Evolutionary conservation across 2,797 vertebrate genomes (phyloP).

Genomic region (Sebastes hopkinsi): DNA sequence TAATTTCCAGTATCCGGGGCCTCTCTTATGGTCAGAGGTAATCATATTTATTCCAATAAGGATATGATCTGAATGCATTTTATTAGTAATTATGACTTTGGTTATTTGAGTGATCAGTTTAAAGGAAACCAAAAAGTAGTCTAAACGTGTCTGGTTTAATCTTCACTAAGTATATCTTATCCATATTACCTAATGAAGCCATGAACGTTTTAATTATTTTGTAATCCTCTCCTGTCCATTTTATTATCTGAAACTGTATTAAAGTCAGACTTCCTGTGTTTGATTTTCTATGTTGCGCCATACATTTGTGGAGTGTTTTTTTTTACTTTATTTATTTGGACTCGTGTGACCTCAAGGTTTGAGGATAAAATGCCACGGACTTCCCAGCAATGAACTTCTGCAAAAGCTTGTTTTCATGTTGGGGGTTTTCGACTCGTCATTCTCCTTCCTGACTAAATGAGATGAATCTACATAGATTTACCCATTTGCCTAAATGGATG

Average conservation of each 20-base stretch:
- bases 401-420: too few relatives aligned
- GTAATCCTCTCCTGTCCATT: not conserved
- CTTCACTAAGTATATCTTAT: too few relatives aligned
- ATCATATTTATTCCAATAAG: not conserved
- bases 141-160: not conserved
- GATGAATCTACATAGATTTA: not conserved
- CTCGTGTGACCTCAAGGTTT: too few relatives aligned
- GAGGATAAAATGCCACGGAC: not conserved
- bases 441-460: rapidly evolving
- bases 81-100: not conserved
- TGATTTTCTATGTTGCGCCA: not conserved
- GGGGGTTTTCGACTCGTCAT: not conserved
- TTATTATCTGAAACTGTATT: not conserved
- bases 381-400: too few relatives aligned
- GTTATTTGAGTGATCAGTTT: not conserved
- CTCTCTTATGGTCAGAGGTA: not conserved
- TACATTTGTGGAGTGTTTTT: too few relatives aligned
- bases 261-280: not conserved
- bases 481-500: not conserved
- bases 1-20: not conserved
- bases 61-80: not conserved
- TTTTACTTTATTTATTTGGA: too few relatives aligned
- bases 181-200: not conserved
- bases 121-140: not conserved
- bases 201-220: not conserved